Evolutionary conservation across 2,113 vertebrate species (phyloP).

Genomic region (Perccottus glenii): DNA sequence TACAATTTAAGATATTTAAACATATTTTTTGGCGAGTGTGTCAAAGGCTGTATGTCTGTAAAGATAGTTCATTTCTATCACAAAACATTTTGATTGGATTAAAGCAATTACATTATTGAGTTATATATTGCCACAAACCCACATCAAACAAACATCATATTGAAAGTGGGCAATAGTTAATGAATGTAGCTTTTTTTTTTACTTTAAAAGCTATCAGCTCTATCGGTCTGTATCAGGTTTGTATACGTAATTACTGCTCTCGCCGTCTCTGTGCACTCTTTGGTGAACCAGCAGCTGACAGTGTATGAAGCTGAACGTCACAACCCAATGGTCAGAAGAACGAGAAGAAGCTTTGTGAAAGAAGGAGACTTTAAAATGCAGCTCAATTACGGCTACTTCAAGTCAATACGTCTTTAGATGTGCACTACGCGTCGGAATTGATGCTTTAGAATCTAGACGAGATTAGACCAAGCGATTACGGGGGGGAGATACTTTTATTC

Average conservation of each 20-base stretch:
- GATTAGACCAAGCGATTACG: not conserved
- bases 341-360: conserved; percentile 43
- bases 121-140: too few relatives aligned
- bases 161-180: too few relatives aligned
- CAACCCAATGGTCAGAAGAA: not conserved
- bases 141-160: too few relatives aligned
- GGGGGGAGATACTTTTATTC: not conserved
- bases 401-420: not conserved
- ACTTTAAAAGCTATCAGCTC: too few relatives aligned
- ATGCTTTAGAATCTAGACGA: not conserved
- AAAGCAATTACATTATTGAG: too few relatives aligned
- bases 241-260: conserved; percentile 4
- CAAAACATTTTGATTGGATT: too few relatives aligned
- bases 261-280: not conserved
- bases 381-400: conserved; percentile 7
- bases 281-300: conserved; percentile 56
- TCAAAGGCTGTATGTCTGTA: too few relatives aligned
- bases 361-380: conserved; percentile 51
- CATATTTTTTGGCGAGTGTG: too few relatives aligned
- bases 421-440: not conserved
- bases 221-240: too few relatives aligned
- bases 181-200: too few relatives aligned
- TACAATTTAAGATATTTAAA: too few relatives aligned
- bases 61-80: too few relatives aligned
- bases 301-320: conserved; percentile 33